Conservation (phyloP, 2,888 invertebrate species). For the Eupithecia tripunctaria region DNA sequence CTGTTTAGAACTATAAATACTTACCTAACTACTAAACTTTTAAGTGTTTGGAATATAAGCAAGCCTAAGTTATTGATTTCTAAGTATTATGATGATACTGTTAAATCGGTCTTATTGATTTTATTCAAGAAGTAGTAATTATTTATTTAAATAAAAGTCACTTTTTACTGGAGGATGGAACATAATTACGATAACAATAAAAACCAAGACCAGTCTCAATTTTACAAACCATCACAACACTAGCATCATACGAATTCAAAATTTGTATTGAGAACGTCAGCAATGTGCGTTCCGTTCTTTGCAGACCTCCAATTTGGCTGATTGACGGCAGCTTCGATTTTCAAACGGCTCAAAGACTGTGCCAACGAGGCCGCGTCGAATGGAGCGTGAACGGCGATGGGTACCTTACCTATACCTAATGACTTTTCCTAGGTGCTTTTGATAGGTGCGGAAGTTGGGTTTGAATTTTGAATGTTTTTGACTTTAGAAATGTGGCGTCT, state of each 20-base stretch:
- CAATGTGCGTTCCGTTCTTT: constrained; percentile 68
- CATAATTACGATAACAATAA: too few species aligned
- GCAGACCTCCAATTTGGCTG: constrained; percentile 78
- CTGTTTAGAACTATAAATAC: too few species aligned
- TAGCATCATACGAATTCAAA: constrained; percentile 65
- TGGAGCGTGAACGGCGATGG: constrained; percentile 29
- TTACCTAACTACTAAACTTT: too few species aligned
- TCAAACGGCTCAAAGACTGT: constrained; percentile 80
- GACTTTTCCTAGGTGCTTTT: constrained; percentile 28
- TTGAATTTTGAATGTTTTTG: neutral
- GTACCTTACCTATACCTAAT: too few species aligned
- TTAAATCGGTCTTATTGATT: too few species aligned
- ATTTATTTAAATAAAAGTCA: too few species aligned
- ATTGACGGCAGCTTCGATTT: constrained; percentile 77
- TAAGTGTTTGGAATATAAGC: too few species aligned
- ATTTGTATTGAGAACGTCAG: constrained; percentile 65
- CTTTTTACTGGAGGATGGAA: too few species aligned
- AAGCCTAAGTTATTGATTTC: too few species aligned
- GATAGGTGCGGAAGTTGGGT: constrained; percentile 6
- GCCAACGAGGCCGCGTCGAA: constrained; percentile 53
- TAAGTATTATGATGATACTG: too few species aligned
- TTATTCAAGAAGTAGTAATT: too few species aligned
- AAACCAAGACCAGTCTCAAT: constrained; percentile 4
- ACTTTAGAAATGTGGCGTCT: neutral
- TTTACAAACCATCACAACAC: constrained; percentile 34